phyloP scores from a whole-genome alignment of 2,113 vertebrate genomes.

The Brienomyrus brachyistius region DNA sequence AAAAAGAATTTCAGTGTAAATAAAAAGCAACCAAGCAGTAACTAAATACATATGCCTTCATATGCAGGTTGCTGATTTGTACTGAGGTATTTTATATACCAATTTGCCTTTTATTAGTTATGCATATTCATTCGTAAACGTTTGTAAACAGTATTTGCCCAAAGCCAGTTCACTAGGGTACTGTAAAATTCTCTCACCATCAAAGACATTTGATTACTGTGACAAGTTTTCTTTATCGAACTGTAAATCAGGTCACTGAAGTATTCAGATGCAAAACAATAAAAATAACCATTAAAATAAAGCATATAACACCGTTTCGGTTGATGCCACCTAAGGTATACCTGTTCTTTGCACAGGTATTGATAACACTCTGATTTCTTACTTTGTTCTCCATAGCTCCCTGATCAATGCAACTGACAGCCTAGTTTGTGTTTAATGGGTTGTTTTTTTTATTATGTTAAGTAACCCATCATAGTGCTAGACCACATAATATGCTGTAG shows the following conservation, averaged over 20 bases:
- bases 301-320: background rate
- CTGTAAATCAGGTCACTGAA: background rate
- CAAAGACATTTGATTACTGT: background rate
- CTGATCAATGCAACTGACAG: conserved; percentile 4
- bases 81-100: background rate
- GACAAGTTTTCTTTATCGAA: background rate
- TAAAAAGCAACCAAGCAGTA: background rate
- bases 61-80: background rate
- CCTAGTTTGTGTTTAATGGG: conserved; percentile 33
- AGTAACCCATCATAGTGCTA: conserved; percentile 37
- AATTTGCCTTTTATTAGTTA: background rate
- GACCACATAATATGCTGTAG: conserved; percentile 24
- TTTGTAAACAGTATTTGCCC: background rate
- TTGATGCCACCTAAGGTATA: background rate
- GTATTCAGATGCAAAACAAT: background rate
- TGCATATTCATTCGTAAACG: background rate
- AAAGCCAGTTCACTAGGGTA: background rate
- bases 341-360: background rate
- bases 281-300: background rate
- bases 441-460: conserved; percentile 46
- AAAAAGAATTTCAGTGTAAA: background rate
- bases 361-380: background rate
- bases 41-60: background rate
- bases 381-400: background rate
- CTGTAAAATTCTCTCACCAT: background rate